These are phyloP conservation scores for Apodemia duryi DNA, from an alignment of 2,888 invertebrate species.

Conservation along the genomic window DNA sequence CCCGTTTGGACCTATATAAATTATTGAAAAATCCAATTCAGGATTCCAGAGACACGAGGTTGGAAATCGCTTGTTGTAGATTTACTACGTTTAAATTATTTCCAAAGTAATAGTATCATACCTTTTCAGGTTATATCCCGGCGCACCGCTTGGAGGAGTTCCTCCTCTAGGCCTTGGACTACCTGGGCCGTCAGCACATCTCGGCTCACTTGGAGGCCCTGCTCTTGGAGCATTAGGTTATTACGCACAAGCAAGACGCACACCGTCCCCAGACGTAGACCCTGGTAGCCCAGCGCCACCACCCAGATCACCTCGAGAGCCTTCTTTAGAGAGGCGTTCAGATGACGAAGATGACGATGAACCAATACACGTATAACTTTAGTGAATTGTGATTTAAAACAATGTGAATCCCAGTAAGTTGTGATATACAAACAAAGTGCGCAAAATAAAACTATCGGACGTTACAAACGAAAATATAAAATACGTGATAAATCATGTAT, in stretches of 20 bases:
- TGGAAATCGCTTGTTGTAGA: too few species aligned
- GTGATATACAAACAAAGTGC: slow-evolving; percentile 26
- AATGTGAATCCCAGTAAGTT: slow-evolving; percentile 23
- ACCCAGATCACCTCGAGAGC: slow-evolving; percentile 61
- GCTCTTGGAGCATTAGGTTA: slow-evolving; percentile 79
- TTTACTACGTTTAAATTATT: not conserved
- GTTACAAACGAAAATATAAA: slow-evolving; percentile 14
- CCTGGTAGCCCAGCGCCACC: slow-evolving; percentile 80
- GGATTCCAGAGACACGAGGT: too few species aligned
- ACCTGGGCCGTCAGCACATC: slow-evolving; percentile 83
- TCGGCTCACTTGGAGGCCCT: slow-evolving; percentile 84
- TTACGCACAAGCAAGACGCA: slow-evolving; percentile 71
- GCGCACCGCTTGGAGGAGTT: slow-evolving; percentile 78
- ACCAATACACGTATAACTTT: slow-evolving; percentile 79
- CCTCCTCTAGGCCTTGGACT: slow-evolving; percentile 80
- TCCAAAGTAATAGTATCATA: not conserved
- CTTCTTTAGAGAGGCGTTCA: slow-evolving; percentile 60
- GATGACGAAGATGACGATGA: slow-evolving; percentile 81
- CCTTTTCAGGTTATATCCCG: slow-evolving; percentile 74
- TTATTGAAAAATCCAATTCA: too few species aligned
- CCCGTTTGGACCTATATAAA: too few species aligned
- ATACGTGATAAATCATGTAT: not conserved
- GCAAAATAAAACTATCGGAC: slow-evolving; percentile 27
- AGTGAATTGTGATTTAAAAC: slow-evolving; percentile 31
- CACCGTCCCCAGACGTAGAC: slow-evolving; percentile 77